Percentiles rank a stretch among this genome's conserved stretches.
These are phyloP conservation scores for Biston stratarius DNA, from an alignment of 2,888 invertebrate species.

Conservation along the genomic window DNA sequence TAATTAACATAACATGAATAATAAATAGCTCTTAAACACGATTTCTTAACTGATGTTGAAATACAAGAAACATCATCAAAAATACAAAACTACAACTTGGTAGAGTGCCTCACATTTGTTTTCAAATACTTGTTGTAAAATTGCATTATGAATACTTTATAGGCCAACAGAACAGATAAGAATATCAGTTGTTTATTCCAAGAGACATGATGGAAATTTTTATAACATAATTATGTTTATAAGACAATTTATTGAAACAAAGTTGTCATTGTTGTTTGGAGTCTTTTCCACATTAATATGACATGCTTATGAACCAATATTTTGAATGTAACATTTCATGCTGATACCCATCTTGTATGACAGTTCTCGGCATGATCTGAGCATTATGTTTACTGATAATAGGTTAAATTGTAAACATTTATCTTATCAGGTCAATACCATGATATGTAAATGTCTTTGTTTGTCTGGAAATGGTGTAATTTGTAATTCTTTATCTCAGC, in stretches of 20 bases:
- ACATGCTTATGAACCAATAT: no score
- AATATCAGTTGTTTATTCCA: neutral
- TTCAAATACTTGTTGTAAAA: no score
- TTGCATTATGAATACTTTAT: neutral
- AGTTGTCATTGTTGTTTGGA: no score
- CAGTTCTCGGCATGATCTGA: neutral
- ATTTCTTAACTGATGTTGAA: slow-evolving; percentile 1
- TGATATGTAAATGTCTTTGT: slow-evolving; percentile 16
- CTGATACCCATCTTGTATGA: neutral
- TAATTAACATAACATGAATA: slow-evolving; percentile 15
- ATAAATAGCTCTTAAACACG: neutral
- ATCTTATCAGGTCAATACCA: slow-evolving; percentile 10
- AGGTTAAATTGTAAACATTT: slow-evolving; percentile 1
- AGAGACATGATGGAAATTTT: neutral
- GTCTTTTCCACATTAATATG: no score
- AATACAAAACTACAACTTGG: no score
- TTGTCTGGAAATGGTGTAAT: neutral
- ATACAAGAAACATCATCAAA: neutral
- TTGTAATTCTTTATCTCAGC: neutral
- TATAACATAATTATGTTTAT: neutral
- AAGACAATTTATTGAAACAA: neutral
- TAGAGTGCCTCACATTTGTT: no score
- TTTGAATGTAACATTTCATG: neutral
- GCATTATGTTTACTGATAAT: neutral
- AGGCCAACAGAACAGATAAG: slow-evolving; percentile 4